A percentile compares a stretch with the other conserved stretches of the same genome.
These are phyloP conservation scores for Zeugodacus cucurbitae DNA, from an alignment of 1,140 invertebrate genomes.

Conservation along the genomic window DNA sequence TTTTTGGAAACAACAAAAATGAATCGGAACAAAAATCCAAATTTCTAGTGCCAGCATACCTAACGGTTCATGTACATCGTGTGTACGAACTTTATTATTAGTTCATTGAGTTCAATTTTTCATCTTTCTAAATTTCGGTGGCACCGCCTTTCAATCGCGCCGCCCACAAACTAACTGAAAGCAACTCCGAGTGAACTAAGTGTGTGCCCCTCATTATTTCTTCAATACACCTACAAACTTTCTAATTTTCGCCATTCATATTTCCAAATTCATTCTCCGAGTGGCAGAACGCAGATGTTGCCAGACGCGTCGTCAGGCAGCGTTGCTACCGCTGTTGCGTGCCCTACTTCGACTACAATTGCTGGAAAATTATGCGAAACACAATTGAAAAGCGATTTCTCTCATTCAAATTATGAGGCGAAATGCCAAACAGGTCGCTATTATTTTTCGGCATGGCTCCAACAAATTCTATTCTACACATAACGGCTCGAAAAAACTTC, in stretches of 20 bases:
- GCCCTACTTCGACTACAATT: neutral
- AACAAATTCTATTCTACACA: neutral
- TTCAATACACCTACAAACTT: neutral
- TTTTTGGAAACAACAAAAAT: neutral
- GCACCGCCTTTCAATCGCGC: neutral
- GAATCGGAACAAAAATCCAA: too few species aligned
- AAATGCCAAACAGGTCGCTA: slow-evolving; percentile 24
- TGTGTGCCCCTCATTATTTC: neutral
- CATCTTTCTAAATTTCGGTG: neutral
- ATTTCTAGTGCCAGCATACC: too few species aligned
- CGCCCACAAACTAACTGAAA: neutral
- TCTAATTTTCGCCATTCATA: slow-evolving; percentile 6
- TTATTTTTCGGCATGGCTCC: neutral
- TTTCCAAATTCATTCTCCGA: slow-evolving; percentile 11
- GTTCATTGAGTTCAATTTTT: neutral
- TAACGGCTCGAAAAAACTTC: slow-evolving; percentile 14
- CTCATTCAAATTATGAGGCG: slow-evolving; percentile 4
- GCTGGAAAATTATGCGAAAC: slow-evolving; percentile 20
- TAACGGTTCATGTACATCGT: too few species aligned
- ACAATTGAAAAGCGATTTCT: slow-evolving; percentile 37
- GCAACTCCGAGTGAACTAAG: neutral
- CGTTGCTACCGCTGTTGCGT: neutral
- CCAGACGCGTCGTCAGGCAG: neutral
- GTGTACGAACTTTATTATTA: neutral
- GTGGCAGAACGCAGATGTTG: neutral